Base-by-base conservation (phyloP, 2,113 vertebrate genomes). In the Hydropotes inermis region DNA sequence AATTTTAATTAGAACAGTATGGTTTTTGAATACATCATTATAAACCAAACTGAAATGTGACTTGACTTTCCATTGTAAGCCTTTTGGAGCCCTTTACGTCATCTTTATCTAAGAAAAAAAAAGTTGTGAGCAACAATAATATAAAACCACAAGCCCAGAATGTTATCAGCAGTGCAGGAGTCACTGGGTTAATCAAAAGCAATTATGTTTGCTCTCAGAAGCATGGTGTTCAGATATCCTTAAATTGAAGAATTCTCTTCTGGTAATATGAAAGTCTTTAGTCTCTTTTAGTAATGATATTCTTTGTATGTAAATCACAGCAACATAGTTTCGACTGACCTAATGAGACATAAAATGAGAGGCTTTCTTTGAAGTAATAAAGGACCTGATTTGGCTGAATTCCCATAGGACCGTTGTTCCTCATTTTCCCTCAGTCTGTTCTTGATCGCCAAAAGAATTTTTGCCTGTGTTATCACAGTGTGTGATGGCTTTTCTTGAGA, bases 1-100 rank as follows among this genome's bases (percentile, higher is more conserved):
- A 87, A 43, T 93, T 97, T 98, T 97, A 92, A 97, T 96, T 93
- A 97, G 79, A 97, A 92, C 81, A 95, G 8, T 82, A 78, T 93
- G 15, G 21, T 89, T 93, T 97, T 93, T 89, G 50, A 97, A 89
- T 97, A 94, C 45, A 83, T 89, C 89, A 89, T 70, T 96, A 90
- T 92, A 89, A 87, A 58, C 39, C 84, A 94, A 97, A 98, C 91
- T 78, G 55, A 97, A 95, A 96, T 87, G 85, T 52, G 27, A 57
- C 21, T 97, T 95, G 79, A 94, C 33, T 91, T 76, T 91, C 6
- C 47, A 8, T 50, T 10, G 45, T 54, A 96, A 94, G 21, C 14
- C 67, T 93, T 96, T 76, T 67, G 45, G 14, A 39, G 61, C 33
- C 14, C 1, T 33, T 52, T 52, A 76, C 25, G 70, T 95, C 70